Conservation (phyloP, 2,888 invertebrate genomes). For the Hemistola chrysoprasaria region DNA sequence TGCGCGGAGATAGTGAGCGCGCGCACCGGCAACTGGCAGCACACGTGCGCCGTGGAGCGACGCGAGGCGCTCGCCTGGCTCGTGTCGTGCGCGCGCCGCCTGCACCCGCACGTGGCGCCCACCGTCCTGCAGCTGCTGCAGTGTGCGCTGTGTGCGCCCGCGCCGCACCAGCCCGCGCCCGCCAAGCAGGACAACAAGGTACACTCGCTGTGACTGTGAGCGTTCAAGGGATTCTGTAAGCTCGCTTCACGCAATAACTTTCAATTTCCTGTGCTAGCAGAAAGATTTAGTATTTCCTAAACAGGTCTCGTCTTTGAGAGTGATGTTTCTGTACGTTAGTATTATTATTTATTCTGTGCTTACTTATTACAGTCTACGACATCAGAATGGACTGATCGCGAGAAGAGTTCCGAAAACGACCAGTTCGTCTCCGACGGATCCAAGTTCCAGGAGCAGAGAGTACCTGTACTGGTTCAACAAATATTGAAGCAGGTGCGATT, state of each 20-base stretch:
- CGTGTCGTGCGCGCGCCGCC: constrained; percentile 90
- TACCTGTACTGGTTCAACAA: constrained; percentile 71
- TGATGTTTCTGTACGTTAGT: no score
- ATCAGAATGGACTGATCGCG: constrained; percentile 67
- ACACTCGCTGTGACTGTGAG: no score
- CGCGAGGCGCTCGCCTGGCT: constrained; percentile 90
- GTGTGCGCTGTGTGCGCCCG: constrained; percentile 88
- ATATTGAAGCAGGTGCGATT: constrained; percentile 69
- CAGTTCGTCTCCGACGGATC: constrained; percentile 68
- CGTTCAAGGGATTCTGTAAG: no score
- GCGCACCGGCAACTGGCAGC: constrained; percentile 97
- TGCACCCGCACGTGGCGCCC: constrained; percentile 96
- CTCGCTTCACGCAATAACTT: no score
- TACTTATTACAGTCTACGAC: constrained; percentile 34
- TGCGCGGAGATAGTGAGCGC: constrained; percentile 96
- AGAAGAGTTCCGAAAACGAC: constrained; percentile 74
- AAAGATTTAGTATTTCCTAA: no score
- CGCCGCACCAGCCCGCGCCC: constrained; percentile 17
- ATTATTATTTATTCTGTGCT: no score
- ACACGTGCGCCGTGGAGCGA: constrained; percentile 89
- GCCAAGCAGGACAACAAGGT: constrained; percentile 26
- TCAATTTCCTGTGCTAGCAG: no score
- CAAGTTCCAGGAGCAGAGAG: constrained; percentile 74
- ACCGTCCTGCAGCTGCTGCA: constrained; percentile 95
- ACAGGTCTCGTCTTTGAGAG: no score